These are phyloP conservation scores for Parochlus steinenii DNA, from an alignment of 2,888 invertebrate species.

Conservation along the genomic window DNA sequence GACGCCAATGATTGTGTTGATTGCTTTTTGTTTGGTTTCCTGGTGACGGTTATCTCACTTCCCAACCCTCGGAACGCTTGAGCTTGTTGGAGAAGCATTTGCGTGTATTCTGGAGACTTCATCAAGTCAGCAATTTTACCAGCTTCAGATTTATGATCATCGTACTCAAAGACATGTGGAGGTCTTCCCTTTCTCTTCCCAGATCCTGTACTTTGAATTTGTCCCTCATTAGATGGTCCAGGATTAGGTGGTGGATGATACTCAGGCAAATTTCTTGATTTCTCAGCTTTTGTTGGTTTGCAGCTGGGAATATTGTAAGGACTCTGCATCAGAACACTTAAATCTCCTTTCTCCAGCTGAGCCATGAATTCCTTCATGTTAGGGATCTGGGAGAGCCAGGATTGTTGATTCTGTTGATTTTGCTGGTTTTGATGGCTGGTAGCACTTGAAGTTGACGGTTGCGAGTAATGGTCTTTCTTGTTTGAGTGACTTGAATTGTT, in stretches of 20 bases:
- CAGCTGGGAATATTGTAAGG: conserved; percentile 12
- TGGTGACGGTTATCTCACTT: conserved; percentile 10
- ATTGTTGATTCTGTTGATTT: conserved; percentile 18
- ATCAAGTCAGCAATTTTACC: conserved; percentile 29
- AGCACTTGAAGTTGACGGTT: conserved; percentile 4
- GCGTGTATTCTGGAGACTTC: conserved; percentile 30
- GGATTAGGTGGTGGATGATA: conserved; percentile 7
- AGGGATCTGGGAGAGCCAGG: conserved; percentile 15
- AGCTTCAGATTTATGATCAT: conserved; percentile 29
- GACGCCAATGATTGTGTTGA: conserved; percentile 3
- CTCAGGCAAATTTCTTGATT: conserved; percentile 5
- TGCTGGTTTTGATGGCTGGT: conserved; percentile 1
- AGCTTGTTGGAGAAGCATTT: conserved; percentile 28
- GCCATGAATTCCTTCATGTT: conserved; percentile 14
- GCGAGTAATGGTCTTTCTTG: background rate
- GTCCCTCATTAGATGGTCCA: background rate
- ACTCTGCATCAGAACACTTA: conserved; percentile 11
- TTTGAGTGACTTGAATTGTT: conserved; percentile 2
- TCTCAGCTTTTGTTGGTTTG: conserved; percentile 3
- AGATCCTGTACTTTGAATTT: background rate
- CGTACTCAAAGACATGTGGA: conserved; percentile 21
- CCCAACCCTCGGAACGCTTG: conserved; percentile 12
- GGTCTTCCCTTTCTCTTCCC: conserved; percentile 10
- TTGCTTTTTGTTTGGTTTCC: conserved; percentile 6
- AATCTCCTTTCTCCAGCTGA: conserved; percentile 14